Evolutionary conservation across 2,113 vertebrate species (phyloP), one percentile per base, ranked within the genome.

Genomic region (pig (Sus scrofa)): DNA sequence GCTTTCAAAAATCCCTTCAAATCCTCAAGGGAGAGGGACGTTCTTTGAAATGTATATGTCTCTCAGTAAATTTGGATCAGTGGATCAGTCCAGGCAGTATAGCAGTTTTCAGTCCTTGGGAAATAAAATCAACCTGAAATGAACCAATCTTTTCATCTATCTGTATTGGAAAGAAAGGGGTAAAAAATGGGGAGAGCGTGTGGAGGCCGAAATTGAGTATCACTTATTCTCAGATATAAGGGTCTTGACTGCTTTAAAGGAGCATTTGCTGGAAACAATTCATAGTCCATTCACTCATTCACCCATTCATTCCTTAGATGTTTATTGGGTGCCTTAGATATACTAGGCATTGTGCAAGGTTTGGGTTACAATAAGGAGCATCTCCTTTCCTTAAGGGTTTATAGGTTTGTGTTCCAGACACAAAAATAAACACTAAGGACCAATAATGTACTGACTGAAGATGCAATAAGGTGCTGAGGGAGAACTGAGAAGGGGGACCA

Each of bases 231-330:
- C 62, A 86, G 68, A 83, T 52, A 54, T 52, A 32, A 32, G 22
- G 7, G 30, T 32, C n/a, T 34, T 79, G 88, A 44, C 19, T 56
- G 60, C 26, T 88, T 91, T 93, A 86, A 78, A 86, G 56, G 54
- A 89, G 20, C 50, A 83, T 54, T 86, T 89, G 78, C 22, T 96
- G 94, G 68, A 26, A 63, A 84, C 11, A 83, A 20, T 13, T 70
- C 15, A 44, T 52, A 52, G 71, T 54, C 26, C 30, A 60, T 37
- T 89, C 6, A 56, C 63, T 85, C 20, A 89, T 60, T 86, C 74
- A 30, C 30, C 56, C 39, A 16, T 79, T 78, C 14, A 67, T 86
- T 81, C 44, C 60, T 8, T 6, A 56, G 37, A 60, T 58, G n/a
- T 89, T 63, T 60, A 52, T 0, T 84, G 30, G 10, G 30, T 86